Base-by-base conservation (phyloP, 2,888 invertebrate species). In the Netelia fuscicornis region DNA sequence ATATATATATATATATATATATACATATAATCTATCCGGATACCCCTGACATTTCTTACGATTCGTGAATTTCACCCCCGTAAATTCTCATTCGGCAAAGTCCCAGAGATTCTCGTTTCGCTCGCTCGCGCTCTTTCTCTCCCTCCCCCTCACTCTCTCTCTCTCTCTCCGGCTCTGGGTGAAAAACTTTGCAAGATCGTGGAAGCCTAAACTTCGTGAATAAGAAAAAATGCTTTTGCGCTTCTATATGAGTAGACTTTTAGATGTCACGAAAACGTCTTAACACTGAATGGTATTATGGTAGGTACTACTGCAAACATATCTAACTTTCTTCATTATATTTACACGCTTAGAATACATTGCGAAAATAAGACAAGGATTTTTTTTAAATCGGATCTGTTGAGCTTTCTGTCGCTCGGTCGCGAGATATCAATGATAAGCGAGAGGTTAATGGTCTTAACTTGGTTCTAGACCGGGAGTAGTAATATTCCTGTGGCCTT, bases 21-120 rank as follows among this genome's bases (percentile, higher is more conserved):
- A 30, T 62, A 20, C 68, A 25, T 23, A 60, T 71, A 67, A 68
- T 70, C 17, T 64, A 42, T 44, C 70, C 48, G 58, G 70, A 60
- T 70, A 54, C 65, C 13, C 58, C n/a, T 74, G 58, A 70, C 48
- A 64, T 81, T 85, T 78, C 74, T 81, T 78, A 78, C 64, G 68
- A 81, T 81, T 84, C 65, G 58, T 54, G 37, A 78, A 74, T 84
- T 78, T 68, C 62, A 62, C 74, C 72, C 72, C 60, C 68, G 54
- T 68, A 62, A 74, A 78, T 85, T 78, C 67, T 72, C 74, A 65
- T 77, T 64, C 67, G 52, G 20, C 58, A 76, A 64, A 79, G 42
- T 71, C 62, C 62, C 13, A 48, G 48, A 48, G 48, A 48, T 52
- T n/a, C 20, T 65, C 56, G 48, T 5, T 17, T 3, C n/a, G 52